Base-by-base conservation (phyloP, 2,797 vertebrate species). In the Pseudotriccus pelzelni region DNA sequence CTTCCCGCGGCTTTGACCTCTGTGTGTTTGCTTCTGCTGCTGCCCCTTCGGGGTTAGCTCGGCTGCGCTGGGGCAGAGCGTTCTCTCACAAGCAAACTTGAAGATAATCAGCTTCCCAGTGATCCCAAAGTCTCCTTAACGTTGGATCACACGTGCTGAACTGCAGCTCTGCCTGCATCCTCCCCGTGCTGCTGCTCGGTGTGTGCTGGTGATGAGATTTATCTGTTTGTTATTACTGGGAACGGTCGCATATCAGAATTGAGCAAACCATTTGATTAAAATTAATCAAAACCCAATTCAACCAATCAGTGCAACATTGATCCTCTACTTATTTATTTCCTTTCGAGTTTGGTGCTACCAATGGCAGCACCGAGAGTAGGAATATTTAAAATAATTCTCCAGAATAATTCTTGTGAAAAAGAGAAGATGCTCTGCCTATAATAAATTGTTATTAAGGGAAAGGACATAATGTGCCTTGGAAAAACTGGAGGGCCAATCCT, bases 231-330 rank as follows among this genome's bases (percentile, higher is more conserved):
- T 81, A 36, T 43, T 70, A 86, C 69, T 18, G 10, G 80, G 84
- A 93, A 75, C 5, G 6, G 27, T 41, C 6, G 10, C 55, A 7
- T 81, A 69, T 90, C 79, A 53, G 66, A 55, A 74, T 1, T 13
- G 66, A 66, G 68, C 52, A 60, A 89, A 81, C 46, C 0, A 0
- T 56, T 49, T 13, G 74, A 94, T 81, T 75, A 85, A 93, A 96
- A 92, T 93, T 55, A 88, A 83, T 97, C 95, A 92, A 91, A 93
- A 52, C 77, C 90, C 90, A n/a, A 80, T 89, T 86, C 91, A 56
- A 43, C 87, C 80, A 50, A 89, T 93, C 90, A 49, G 55, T 6
- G 7, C 28, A 10, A 4, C 63, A n/a, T 34, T 6, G 69, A 87
- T 92, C 47, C 46, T 72, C 25, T 11, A 1, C 58, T 76, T 81